phyloP scores from a whole-genome alignment of 2,797 vertebrate genomes.

The Dendrocincla fuliginosa region DNA sequence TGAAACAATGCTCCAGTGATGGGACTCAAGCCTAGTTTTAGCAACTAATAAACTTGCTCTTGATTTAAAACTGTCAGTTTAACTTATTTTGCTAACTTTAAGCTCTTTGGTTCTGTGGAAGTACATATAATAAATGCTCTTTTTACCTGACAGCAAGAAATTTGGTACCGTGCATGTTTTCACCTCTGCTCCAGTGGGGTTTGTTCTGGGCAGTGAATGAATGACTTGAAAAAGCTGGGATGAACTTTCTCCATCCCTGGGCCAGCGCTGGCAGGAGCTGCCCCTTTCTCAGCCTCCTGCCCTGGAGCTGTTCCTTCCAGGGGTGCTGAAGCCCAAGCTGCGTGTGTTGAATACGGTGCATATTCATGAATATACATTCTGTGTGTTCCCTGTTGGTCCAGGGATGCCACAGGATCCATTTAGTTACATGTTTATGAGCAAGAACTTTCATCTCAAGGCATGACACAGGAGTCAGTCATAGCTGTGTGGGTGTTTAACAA shows the following conservation, averaged over 20 bases:
- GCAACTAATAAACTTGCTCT: background rate
- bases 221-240: background rate
- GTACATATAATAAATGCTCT: background rate
- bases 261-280: background rate
- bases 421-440: background rate
- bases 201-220: background rate
- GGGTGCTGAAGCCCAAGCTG: background rate
- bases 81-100: background rate
- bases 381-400: background rate
- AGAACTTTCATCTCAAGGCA: background rate
- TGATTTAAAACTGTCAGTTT: background rate
- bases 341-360: rapidly evolving
- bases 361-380: background rate
- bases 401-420: background rate
- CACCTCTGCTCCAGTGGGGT: background rate
- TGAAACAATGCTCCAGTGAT: background rate
- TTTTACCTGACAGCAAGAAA: background rate
- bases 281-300: background rate
- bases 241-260: background rate
- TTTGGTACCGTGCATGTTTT: background rate
- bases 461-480: background rate
- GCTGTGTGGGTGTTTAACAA: background rate
- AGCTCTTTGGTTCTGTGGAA: background rate
- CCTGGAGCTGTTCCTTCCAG: background rate
- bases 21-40: background rate